Percentiles rank a stretch among this genome's conserved stretches.
phyloP scores from a whole-genome alignment of 2,888 invertebrate genomes.

The Phorcus lineatus region DNA sequence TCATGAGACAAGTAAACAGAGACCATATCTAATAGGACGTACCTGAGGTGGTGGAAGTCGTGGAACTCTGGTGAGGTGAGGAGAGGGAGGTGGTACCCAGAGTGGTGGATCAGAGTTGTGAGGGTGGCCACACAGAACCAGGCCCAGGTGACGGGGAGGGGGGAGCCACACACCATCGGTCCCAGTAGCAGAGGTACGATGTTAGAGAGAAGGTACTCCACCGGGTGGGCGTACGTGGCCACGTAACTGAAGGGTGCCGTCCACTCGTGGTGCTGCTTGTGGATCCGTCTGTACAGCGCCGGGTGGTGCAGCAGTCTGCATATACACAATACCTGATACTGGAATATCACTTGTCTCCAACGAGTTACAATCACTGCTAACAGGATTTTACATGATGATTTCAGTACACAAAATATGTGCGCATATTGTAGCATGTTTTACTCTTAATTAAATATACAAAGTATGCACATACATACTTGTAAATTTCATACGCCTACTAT shows the following conservation, averaged over 20 bases:
- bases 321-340: too few relatives aligned
- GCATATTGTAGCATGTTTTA: too few relatives aligned
- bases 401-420: too few relatives aligned
- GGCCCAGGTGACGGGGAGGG: slow-evolving; percentile 77
- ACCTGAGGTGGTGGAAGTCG: slow-evolving; percentile 90
- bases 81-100: slow-evolving; percentile 90
- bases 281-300: slow-evolving; percentile 85
- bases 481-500: too few relatives aligned
- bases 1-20: too few relatives aligned
- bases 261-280: slow-evolving; percentile 92
- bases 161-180: slow-evolving; percentile 81
- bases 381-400: too few relatives aligned
- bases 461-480: too few relatives aligned
- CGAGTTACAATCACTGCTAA: too few relatives aligned
- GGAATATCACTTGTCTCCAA: too few relatives aligned
- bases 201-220: slow-evolving; percentile 85
- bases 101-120: slow-evolving; percentile 88
- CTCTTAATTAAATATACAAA: too few relatives aligned
- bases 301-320: slow-evolving; percentile 84
- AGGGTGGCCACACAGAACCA: slow-evolving; percentile 87
- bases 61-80: slow-evolving; percentile 90
- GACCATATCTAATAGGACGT: slow-evolving; percentile 40
- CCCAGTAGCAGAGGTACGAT: slow-evolving; percentile 84
- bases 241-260: slow-evolving; percentile 89
- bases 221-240: slow-evolving; percentile 87